Conservation (phyloP, 2,797 vertebrate genomes). For the Steatocranus sp. region DNA sequence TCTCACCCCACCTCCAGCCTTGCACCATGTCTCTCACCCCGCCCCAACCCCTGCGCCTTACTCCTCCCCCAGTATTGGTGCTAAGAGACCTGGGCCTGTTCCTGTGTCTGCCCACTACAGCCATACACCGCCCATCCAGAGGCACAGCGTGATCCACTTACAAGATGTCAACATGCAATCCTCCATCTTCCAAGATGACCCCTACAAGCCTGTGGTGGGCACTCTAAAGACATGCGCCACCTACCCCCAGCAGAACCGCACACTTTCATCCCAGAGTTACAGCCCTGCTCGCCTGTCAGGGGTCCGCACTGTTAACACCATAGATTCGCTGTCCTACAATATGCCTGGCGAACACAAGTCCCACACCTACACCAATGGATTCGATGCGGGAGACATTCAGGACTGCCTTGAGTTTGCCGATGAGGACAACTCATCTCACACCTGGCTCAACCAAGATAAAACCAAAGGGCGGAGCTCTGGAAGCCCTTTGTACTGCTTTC, state of each 20-base stretch:
- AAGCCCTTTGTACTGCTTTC: conserved; percentile 85
- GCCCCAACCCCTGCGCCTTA: conserved; percentile 68
- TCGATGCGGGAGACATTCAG: conserved; percentile 81
- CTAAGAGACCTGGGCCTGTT: conserved; percentile 82
- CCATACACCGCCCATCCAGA: conserved; percentile 91
- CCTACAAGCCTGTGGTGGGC: conserved; percentile 87
- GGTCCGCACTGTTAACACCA: conserved; percentile 86
- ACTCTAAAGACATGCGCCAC: conserved; percentile 95
- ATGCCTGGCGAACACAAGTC: conserved; percentile 92
- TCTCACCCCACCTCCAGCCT: conserved; percentile 55
- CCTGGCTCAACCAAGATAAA: conserved; percentile 88
- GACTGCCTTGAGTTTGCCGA: conserved; percentile 93
- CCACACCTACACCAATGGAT: conserved; percentile 94
- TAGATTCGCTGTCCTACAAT: conserved; percentile 84
- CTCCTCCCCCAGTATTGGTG: conserved; percentile 83
- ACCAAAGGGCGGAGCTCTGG: conserved; percentile 83
- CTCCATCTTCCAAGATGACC: conserved; percentile 87
- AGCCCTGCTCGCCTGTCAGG: conserved; percentile 89
- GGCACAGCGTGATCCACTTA: conserved; percentile 95
- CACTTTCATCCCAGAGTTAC: conserved; percentile 95
- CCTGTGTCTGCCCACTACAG: conserved; percentile 91
- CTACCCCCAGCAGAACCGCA: conserved; percentile 96
- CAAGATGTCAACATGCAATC: conserved; percentile 88
- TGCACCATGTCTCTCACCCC: conserved; percentile 52
- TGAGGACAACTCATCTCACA: conserved; percentile 82